Evolutionary conservation across 2,113 vertebrate species (phyloP).

Genomic region (rat (Rattus norvegicus)): GRCr8 NC_086019.1:159577501-159578000

Average conservation of each 20-base stretch:
- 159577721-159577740: neutral
- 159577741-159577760: neutral
- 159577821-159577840: neutral
- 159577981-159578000: constrained; percentile 32
- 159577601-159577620: neutral
- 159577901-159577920: constrained; percentile 22
- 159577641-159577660: neutral
- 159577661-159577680: neutral
- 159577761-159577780: neutral
- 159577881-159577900: neutral
- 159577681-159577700: neutral
- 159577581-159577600: neutral
- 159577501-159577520: neutral
- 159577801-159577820: neutral
- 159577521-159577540: neutral
- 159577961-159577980: neutral
- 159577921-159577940: constrained; percentile 43
- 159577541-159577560: neutral
- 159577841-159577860: neutral
- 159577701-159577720: neutral
- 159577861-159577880: neutral
- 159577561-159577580: neutral
- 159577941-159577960: constrained; percentile 48
- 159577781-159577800: neutral
- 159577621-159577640: neutral